Evolutionary conservation across 2,888 invertebrate genomes (phyloP).

Genomic region (Patella depressa): DNA sequence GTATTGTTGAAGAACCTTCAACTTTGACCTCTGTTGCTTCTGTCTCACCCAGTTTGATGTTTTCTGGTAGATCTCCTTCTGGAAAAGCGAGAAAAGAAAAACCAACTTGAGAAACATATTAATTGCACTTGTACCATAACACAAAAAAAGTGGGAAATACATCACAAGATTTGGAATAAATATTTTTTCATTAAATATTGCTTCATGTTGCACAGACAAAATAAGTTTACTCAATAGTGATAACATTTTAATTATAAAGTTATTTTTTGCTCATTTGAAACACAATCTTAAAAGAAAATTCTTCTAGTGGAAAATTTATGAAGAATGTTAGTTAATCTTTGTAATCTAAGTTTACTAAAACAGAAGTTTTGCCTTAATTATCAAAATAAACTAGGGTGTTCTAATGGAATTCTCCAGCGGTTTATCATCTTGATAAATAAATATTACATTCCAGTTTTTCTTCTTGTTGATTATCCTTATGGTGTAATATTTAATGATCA

Average conservation of each 20-base stretch:
- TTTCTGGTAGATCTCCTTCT: slow-evolving; percentile 8
- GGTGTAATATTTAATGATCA: slow-evolving; percentile 13
- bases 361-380: slow-evolving; percentile 13
- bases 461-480: slow-evolving; percentile 2
- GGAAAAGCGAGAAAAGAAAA: too few relatives aligned
- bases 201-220: too few relatives aligned
- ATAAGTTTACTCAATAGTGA: too few relatives aligned
- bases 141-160: too few relatives aligned
- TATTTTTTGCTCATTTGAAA: slow-evolving; percentile 6
- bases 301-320: slow-evolving; percentile 6
- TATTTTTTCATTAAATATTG: too few relatives aligned
- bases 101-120: too few relatives aligned
- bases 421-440: slow-evolving; percentile 13
- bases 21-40: not conserved
- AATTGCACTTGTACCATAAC: too few relatives aligned
- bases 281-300: not conserved
- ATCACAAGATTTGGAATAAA: too few relatives aligned
- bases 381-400: slow-evolving; percentile 10
- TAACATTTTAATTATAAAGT: too few relatives aligned
- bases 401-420: slow-evolving; percentile 11
- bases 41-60: not conserved
- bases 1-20: slow-evolving; percentile 4
- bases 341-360: slow-evolving; percentile 13
- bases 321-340: slow-evolving; percentile 11
- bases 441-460: slow-evolving; percentile 10